Percentiles rank a stretch among this genome's conserved stretches.
Evolutionary conservation across 2,888 invertebrate species (phyloP).

Genomic region (Phyto melanocephala): DNA sequence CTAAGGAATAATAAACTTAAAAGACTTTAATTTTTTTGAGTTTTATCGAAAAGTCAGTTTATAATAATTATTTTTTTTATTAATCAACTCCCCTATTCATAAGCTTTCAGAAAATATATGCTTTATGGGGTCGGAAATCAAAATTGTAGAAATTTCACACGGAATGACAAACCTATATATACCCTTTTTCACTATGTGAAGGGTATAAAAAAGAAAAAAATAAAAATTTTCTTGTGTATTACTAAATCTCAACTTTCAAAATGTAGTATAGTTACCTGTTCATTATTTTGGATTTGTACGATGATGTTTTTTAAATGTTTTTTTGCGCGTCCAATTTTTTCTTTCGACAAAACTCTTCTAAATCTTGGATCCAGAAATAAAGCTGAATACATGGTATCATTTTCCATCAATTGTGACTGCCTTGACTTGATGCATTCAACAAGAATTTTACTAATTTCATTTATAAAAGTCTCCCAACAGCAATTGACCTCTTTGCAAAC

Average conservation of each 20-base stretch:
- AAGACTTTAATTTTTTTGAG: too few relatives aligned
- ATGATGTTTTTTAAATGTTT: conserved; percentile 2
- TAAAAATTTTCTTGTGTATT: conserved; percentile 29
- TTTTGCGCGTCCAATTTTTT: conserved; percentile 8
- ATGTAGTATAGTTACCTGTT: conserved; percentile 8
- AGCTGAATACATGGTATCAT: not conserved
- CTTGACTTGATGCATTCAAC: not conserved
- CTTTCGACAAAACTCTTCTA: conserved; percentile 5
- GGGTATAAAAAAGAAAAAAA: conserved; percentile 29
- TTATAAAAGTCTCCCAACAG: not conserved
- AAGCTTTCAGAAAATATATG: too few relatives aligned
- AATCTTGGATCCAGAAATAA: not conserved
- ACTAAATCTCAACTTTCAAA: conserved; percentile 13
- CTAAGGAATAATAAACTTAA: too few relatives aligned
- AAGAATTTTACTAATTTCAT: not conserved
- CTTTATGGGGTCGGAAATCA: too few relatives aligned
- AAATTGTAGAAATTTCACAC: too few relatives aligned
- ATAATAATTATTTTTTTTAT: too few relatives aligned
- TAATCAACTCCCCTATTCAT: too few relatives aligned
- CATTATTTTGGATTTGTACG: conserved; percentile 6
- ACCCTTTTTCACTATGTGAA: too few relatives aligned
- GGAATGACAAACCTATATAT: too few relatives aligned
- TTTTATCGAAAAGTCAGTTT: too few relatives aligned
- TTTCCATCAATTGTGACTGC: not conserved
- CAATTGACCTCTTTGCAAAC: not conserved